phyloP scores from a whole-genome alignment of 2,113 vertebrate genomes.

The Dipodomys spectabilis region DNA sequence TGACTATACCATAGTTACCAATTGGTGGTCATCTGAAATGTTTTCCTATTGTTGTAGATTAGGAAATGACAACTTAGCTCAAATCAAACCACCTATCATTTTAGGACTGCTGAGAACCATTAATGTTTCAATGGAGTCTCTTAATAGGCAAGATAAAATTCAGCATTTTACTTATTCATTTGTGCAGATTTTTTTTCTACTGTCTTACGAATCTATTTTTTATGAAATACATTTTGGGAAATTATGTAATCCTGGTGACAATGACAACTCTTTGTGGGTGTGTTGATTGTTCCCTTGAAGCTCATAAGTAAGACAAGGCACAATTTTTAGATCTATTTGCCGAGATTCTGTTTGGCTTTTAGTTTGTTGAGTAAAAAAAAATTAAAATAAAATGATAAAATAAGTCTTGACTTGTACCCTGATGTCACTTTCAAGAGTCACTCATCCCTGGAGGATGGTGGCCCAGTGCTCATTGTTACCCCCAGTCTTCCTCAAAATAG shows the following conservation, averaged over 20 bases:
- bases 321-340: constrained; percentile 37
- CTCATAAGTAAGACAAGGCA: background rate
- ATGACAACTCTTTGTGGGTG: constrained; percentile 11
- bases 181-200: background rate
- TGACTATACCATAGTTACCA: background rate
- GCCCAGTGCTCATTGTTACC: background rate
- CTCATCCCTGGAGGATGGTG: constrained; percentile 11
- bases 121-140: background rate
- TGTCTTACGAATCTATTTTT: background rate
- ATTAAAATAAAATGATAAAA: background rate
- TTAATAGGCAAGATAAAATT: background rate
- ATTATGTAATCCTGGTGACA: background rate
- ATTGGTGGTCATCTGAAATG: background rate
- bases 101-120: background rate
- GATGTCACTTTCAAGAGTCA: constrained; percentile 48
- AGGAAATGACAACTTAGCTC: background rate
- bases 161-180: background rate
- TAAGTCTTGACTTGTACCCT: background rate
- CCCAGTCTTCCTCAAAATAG: background rate
- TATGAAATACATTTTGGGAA: background rate
- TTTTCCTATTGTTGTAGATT: background rate
- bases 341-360: constrained; percentile 31
- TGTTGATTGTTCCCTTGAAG: background rate
- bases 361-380: background rate
- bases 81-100: background rate